Conservation (phyloP, 2,797 vertebrate species). For the Varecia variegata region DNA sequence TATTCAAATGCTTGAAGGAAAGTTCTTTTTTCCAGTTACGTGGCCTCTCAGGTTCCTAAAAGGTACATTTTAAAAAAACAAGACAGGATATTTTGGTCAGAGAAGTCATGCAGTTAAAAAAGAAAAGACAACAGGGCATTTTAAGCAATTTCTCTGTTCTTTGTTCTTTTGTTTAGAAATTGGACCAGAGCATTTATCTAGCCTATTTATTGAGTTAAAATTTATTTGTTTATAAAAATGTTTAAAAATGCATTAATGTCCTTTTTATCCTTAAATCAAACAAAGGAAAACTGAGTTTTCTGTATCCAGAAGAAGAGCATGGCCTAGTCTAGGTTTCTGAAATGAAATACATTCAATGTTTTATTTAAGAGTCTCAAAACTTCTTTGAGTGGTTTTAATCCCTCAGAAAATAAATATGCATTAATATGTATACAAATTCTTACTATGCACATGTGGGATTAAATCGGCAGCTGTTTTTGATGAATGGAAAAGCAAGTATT, state of each 20-base stretch:
- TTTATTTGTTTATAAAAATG: not conserved
- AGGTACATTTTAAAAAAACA: not conserved
- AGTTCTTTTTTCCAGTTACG: not conserved
- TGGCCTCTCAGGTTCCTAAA: not conserved
- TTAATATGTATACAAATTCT: not conserved
- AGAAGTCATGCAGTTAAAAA: no score
- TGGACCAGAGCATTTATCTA: not conserved
- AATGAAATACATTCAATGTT: not conserved
- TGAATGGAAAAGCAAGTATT: not conserved
- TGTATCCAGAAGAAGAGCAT: not conserved
- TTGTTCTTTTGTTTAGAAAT: not conserved
- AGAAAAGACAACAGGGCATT: not conserved
- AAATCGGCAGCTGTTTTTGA: not conserved
- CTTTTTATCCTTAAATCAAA: not conserved
- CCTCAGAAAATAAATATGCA: not conserved
- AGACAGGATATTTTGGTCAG: not conserved
- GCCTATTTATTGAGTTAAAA: not conserved
- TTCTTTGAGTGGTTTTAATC: not conserved
- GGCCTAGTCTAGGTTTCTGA: not conserved
- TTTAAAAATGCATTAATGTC: slow-evolving; percentile 37
- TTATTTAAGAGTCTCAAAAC: not conserved
- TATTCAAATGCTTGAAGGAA: not conserved
- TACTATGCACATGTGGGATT: not conserved
- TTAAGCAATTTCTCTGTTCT: slow-evolving; percentile 11
- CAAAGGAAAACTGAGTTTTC: not conserved